A percentile compares a stretch with the other conserved stretches of the same genome.
Evolutionary conservation across 2,888 invertebrate genomes (phyloP).

Genomic region (Cosmopolites sordidus): DNA sequence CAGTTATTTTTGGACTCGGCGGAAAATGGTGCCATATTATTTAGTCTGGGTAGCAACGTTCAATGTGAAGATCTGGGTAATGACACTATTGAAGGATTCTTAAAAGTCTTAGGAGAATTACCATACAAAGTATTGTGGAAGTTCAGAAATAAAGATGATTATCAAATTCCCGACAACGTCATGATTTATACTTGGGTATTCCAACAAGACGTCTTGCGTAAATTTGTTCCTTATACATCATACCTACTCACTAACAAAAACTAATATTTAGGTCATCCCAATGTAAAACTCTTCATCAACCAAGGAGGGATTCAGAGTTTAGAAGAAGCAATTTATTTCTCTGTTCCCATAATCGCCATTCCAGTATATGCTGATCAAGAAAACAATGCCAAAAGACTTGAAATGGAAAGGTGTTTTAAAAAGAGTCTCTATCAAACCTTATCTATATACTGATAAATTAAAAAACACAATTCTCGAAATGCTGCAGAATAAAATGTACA

Average conservation of each 20-base stretch:
- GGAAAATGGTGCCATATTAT: constrained; percentile 42
- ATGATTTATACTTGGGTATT: constrained; percentile 44
- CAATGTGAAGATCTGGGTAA: constrained; percentile 39
- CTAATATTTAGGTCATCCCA: constrained; percentile 41
- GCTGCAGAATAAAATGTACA: constrained; percentile 7
- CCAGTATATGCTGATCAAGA: constrained; percentile 48
- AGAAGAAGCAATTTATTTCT: constrained; percentile 46
- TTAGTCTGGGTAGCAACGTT: constrained; percentile 47
- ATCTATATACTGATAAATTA: constrained; percentile 14
- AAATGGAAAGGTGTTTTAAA: constrained; percentile 39
- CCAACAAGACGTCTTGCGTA: constrained; percentile 44
- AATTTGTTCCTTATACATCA: no score
- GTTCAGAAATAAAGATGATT: constrained; percentile 37
- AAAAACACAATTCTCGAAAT: constrained; percentile 11
- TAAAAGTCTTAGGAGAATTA: constrained; percentile 42
- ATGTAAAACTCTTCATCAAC: constrained; percentile 48
- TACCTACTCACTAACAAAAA: no score
- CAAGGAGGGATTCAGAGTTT: constrained; percentile 50
- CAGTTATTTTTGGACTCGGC: not conserved
- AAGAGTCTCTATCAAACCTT: constrained; percentile 38
- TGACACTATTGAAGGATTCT: constrained; percentile 36
- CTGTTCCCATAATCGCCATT: constrained; percentile 47
- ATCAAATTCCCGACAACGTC: constrained; percentile 42
- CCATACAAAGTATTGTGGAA: constrained; percentile 47
- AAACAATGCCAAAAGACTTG: constrained; percentile 37